Base-by-base conservation (phyloP, 2,888 invertebrate genomes). In the Strigamia transsilvanica region DNA sequence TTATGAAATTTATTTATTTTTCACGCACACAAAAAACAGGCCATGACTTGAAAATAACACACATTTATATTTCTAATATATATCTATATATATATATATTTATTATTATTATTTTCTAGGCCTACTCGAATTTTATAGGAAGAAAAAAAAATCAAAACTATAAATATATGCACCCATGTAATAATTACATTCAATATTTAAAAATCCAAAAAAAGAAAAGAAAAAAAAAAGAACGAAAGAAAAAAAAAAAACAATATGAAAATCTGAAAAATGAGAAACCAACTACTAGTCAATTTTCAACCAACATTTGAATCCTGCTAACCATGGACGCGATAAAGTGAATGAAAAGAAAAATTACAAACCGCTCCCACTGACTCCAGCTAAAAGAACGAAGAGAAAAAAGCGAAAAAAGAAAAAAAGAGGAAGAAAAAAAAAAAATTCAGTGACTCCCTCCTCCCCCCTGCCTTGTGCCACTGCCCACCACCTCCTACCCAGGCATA, bases 1-100 rank as follows among this genome's bases (percentile, higher is more conserved):
- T 73, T 73, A 73, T 73, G 73, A 73, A 73, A 73, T 73, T 73
- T 73, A 73, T 73, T 73, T 73, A 73, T 73, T 73, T 73, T 73
- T 27, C 73, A 73, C 73, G 73, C 73, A 32, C 73, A 73, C n/a
- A 73, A 73, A 38, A 56, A 73, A 73, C 73, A 73, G 73, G 73
- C 73, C 73, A 73, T 73, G 73, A 73, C 61, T 12, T 12, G n/a
- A 73, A 66, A 32, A 73, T 13, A 73, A 27, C 13, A 27, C 13
- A 73, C 23, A 73, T 73, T 73, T 73, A 73, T 73, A 73, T 27
- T n/a, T 73, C 13, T 66, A 13, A 27, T 32, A 15, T n/a, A n/a
- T n/a, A n/a, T n/a, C n/a, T 2, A 27, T 27, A 27, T 27, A 1
- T 2, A 27, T 27, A n/a, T 27, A 27, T 27, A 2, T 27, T 27